These are phyloP conservation scores for Atherinomorus stipes DNA, from an alignment of 2,113 vertebrate species.

Conservation along the genomic window DNA sequence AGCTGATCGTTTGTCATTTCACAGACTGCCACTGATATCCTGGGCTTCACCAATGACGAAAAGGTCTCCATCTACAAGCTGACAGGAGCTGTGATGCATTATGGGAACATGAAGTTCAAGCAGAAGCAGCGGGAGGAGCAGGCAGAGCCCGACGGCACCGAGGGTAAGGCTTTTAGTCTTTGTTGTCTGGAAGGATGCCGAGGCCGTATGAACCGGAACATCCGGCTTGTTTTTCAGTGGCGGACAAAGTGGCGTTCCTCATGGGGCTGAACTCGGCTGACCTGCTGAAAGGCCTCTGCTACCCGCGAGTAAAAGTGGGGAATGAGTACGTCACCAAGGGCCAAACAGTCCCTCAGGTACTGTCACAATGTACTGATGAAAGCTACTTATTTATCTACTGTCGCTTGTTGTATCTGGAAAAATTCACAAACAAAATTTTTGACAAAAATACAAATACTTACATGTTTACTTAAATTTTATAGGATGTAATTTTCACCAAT, in stretches of 20 bases:
- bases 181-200: background rate
- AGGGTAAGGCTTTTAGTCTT: slow-evolving; percentile 52
- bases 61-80: slow-evolving; percentile 75
- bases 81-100: slow-evolving; percentile 76
- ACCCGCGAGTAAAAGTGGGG: slow-evolving; percentile 78
- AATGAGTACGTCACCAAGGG: slow-evolving; percentile 77
- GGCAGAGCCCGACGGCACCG: slow-evolving; percentile 75
- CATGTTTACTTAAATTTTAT: too few relatives aligned
- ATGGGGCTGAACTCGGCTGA: slow-evolving; percentile 77
- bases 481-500: too few relatives aligned
- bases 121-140: slow-evolving; percentile 73
- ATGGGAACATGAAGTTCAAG: slow-evolving; percentile 80
- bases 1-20: background rate
- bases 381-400: too few relatives aligned
- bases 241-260: slow-evolving; percentile 76
- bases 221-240: slow-evolving; percentile 51
- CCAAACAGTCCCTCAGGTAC: slow-evolving; percentile 75
- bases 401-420: too few relatives aligned
- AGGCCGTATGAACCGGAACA: background rate
- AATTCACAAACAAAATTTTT: too few relatives aligned
- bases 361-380: background rate
- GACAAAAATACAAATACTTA: too few relatives aligned
- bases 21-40: slow-evolving; percentile 76
- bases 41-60: slow-evolving; percentile 74
- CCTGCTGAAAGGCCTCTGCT: slow-evolving; percentile 72